Percentiles rank a stretch among this genome's conserved stretches.
Conservation (phyloP, 1,140 invertebrate species). For the Dendrolimus kikuchii region DNA sequence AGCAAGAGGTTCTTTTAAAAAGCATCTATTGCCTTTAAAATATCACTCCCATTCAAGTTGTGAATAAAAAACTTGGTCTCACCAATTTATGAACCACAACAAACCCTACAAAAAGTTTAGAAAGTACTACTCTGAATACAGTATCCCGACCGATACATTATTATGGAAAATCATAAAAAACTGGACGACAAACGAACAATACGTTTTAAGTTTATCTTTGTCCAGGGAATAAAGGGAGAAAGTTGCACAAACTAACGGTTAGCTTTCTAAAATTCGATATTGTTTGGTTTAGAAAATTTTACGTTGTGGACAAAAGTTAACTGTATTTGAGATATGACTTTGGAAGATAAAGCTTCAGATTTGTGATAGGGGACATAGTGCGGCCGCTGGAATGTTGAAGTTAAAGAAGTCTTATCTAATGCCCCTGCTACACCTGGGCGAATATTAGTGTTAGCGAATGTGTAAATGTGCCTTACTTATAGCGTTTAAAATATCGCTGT, state of each 20-base stretch:
- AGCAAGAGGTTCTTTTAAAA: no score
- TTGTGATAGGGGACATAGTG: no score
- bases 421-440: no score
- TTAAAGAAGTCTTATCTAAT: no score
- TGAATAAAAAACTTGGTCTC: constrained; percentile 21
- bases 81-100: constrained; percentile 26
- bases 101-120: constrained; percentile 25
- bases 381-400: no score
- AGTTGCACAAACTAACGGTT: constrained; percentile 55
- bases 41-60: not conserved
- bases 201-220: constrained; percentile 51
- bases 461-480: no score
- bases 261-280: constrained; percentile 61
- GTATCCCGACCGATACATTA: constrained; percentile 25
- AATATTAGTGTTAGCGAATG: no score
- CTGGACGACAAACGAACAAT: constrained; percentile 12
- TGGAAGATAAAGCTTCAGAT: no score
- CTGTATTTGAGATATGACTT: constrained; percentile 1
- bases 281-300: constrained; percentile 40
- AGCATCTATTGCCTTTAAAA: no score
- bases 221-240: constrained; percentile 61
- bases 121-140: constrained; percentile 30
- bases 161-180: constrained; percentile 38
- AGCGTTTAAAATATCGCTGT: no score
- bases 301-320: constrained; percentile 26